Percentiles rank a stretch among this genome's conserved stretches.
Evolutionary conservation across 1,140 invertebrate genomes (phyloP).

Genomic region (Acromyrmex charruanus): DNA sequence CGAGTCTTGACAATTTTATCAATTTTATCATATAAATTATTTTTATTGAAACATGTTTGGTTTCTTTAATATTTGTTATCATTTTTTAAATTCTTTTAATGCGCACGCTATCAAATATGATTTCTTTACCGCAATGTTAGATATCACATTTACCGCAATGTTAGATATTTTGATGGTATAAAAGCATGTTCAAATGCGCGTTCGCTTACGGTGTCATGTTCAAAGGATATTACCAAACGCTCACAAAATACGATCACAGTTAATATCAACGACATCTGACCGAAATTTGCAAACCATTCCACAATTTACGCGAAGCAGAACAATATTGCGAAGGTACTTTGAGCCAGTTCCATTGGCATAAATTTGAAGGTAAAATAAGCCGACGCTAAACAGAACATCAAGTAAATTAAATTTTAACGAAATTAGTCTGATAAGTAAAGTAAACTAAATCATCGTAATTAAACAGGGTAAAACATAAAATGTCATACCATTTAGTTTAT

Average conservation of each 20-base stretch:
- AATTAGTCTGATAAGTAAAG: background rate
- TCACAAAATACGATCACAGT: slow-evolving; percentile 21
- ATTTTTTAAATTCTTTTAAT: background rate
- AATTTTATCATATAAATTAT: background rate
- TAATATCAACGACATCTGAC: slow-evolving; percentile 51
- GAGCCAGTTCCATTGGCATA: background rate
- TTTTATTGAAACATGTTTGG: background rate
- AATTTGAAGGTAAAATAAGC: background rate
- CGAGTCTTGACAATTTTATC: background rate
- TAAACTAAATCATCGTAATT: background rate
- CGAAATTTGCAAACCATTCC: slow-evolving; percentile 37
- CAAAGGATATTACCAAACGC: slow-evolving; percentile 22
- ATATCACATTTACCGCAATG: background rate
- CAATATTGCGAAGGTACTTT: background rate
- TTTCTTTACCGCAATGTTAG: background rate
- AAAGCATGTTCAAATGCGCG: background rate
- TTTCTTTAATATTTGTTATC: background rate
- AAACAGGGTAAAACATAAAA: too few relatives aligned
- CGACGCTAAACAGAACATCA: background rate
- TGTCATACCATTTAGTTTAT: too few relatives aligned
- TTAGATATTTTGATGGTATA: background rate
- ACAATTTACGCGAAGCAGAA: background rate
- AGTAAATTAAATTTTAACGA: background rate
- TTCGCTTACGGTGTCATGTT: background rate
- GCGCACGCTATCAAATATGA: background rate